Evolutionary conservation across 1,140 invertebrate genomes (phyloP).

Genomic region (Akabosia matsudoensis): DNA sequence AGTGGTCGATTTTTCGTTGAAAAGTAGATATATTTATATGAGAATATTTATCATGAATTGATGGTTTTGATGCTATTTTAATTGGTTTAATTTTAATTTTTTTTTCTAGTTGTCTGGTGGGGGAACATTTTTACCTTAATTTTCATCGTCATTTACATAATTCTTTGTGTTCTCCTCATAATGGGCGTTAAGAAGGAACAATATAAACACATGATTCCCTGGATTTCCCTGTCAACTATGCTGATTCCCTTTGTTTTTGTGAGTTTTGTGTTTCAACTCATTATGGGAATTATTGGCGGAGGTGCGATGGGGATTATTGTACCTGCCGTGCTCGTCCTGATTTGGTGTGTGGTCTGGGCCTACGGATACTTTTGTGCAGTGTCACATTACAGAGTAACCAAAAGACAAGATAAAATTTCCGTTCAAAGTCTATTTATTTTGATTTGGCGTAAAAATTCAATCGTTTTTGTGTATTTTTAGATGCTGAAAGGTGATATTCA

Average conservation of each 20-base stretch:
- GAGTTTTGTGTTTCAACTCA: slow-evolving; percentile 27
- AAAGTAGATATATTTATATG: too few relatives aligned
- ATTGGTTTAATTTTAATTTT: not conserved
- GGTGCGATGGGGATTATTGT: slow-evolving; percentile 28
- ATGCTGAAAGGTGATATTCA: slow-evolving; percentile 47
- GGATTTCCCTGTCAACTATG: slow-evolving; percentile 43
- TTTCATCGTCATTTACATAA: slow-evolving; percentile 37
- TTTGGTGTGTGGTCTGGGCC: slow-evolving; percentile 44
- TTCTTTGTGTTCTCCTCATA: slow-evolving; percentile 41
- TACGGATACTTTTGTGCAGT: slow-evolving; percentile 46
- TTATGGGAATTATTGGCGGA: slow-evolving; percentile 42
- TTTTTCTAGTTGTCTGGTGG: slow-evolving; percentile 43
- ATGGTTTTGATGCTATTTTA: too few relatives aligned
- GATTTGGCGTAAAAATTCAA: not conserved
- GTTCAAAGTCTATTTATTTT: not conserved
- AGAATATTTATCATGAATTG: not conserved
- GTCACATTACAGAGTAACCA: slow-evolving; percentile 44
- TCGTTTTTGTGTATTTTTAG: slow-evolving; percentile 29
- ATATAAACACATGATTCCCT: slow-evolving; percentile 46
- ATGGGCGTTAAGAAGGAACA: slow-evolving; percentile 44
- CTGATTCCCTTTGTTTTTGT: slow-evolving; percentile 30
- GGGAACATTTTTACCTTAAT: slow-evolving; percentile 46
- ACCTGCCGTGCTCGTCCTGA: slow-evolving; percentile 41
- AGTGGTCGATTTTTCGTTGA: slow-evolving; percentile 32
- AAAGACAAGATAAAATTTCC: not conserved